phyloP scores from a whole-genome alignment of 2,797 vertebrate species.

The Sebastes alutus region DNA sequence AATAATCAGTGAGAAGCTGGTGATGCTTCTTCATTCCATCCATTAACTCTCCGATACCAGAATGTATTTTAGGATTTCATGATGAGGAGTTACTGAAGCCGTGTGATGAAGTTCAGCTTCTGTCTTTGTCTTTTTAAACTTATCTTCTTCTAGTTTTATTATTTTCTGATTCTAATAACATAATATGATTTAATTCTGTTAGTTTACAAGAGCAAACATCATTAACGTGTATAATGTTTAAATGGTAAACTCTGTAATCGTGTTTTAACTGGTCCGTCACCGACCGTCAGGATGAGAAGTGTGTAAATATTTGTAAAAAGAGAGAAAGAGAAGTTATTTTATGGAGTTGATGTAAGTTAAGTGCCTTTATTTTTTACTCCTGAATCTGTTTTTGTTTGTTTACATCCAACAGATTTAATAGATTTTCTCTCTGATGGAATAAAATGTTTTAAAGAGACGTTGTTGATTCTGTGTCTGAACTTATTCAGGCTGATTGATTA shows the following conservation, averaged over 20 bases:
- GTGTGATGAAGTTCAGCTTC: not conserved
- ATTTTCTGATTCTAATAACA: no score
- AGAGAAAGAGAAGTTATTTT: constrained; percentile 49
- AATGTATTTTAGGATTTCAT: not conserved
- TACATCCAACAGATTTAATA: not conserved
- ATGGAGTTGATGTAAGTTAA: constrained; percentile 43
- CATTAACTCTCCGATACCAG: not conserved
- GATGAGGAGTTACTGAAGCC: not conserved
- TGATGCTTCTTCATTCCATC: not conserved
- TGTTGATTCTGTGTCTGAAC: no score
- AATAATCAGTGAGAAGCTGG: not conserved
- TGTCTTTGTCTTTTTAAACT: not conserved
- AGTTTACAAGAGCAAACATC: no score
- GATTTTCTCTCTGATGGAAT: not conserved
- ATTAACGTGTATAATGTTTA: no score
- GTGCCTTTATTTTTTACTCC: constrained; percentile 60
- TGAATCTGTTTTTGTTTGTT: constrained; percentile 15
- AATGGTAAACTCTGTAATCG: not conserved
- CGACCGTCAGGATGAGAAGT: not conserved
- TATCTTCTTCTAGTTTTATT: not conserved
- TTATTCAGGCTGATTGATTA: no score
- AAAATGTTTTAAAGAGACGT: not conserved
- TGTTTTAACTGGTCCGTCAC: not conserved
- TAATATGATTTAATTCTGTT: not conserved
- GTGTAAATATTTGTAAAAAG: constrained; percentile 67